These are phyloP conservation scores for Arctia plantaginis DNA, from an alignment of 2,888 invertebrate species.

Conservation along the genomic window DNA sequence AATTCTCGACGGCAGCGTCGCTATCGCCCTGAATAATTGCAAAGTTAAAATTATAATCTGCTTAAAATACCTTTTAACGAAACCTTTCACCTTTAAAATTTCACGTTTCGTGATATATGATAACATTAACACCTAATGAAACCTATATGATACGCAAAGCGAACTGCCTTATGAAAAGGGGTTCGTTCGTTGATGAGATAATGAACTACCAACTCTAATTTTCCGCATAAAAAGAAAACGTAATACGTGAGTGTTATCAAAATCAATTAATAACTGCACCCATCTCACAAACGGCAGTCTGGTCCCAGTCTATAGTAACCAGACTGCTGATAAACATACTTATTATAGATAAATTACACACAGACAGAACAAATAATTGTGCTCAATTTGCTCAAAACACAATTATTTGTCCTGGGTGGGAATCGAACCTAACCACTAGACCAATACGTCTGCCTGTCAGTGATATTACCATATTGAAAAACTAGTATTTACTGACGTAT, in stretches of 20 bases:
- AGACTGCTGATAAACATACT: too few relatives aligned
- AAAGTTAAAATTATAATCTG: background rate
- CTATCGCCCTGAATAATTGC: background rate
- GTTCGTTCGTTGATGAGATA: background rate
- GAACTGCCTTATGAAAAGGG: background rate
- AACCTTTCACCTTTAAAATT: background rate
- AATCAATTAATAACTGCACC: too few relatives aligned
- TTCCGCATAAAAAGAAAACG: background rate
- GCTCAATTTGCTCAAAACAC: too few relatives aligned
- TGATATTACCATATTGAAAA: background rate
- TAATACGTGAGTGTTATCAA: background rate
- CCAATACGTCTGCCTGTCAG: too few relatives aligned
- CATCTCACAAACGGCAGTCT: too few relatives aligned
- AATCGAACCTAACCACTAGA: too few relatives aligned
- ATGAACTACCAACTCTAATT: background rate
- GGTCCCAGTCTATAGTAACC: too few relatives aligned
- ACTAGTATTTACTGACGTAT: background rate
- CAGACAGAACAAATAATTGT: too few relatives aligned
- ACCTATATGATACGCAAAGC: background rate
- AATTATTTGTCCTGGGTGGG: too few relatives aligned
- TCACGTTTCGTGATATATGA: background rate
- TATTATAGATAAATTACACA: too few relatives aligned
- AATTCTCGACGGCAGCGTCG: background rate
- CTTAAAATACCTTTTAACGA: background rate
- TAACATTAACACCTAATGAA: background rate